Percentiles rank a stretch among this genome's conserved stretches.
These are phyloP conservation scores for Phataginus tetradactyla DNA, from an alignment of 2,797 vertebrate genomes.

Conservation along the genomic window DNA sequence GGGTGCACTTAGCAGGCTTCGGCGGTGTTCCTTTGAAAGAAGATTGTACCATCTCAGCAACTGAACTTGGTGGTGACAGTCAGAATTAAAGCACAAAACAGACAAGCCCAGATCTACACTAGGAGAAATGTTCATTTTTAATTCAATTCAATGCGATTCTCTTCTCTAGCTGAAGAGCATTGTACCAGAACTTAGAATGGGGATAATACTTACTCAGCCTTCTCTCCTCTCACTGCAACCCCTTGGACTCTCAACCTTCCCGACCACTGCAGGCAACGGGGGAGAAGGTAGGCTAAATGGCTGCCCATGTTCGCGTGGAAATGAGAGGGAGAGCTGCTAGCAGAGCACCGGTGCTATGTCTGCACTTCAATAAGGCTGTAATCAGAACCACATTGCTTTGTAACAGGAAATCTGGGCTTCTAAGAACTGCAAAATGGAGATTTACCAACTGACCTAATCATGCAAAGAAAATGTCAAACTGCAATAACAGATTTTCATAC, in stretches of 20 bases:
- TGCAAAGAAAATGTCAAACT: constrained; percentile 74
- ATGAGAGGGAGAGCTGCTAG: not conserved
- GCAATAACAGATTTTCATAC: constrained; percentile 64
- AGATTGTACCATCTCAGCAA: not conserved
- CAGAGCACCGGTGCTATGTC: constrained; percentile 36
- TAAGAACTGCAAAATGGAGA: constrained; percentile 70
- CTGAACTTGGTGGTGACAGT: not conserved
- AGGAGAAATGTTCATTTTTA: not conserved
- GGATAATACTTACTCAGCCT: too few relatives aligned
- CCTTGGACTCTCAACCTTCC: not conserved
- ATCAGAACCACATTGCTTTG: constrained; percentile 75
- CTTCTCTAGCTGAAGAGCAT: not conserved
- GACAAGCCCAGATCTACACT: not conserved
- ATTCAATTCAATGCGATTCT: not conserved
- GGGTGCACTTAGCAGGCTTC: not conserved
- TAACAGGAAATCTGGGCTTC: constrained; percentile 58
- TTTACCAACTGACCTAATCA: constrained; percentile 73
- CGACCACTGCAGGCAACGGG: not conserved
- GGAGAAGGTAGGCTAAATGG: not conserved
- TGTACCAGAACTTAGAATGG: not conserved
- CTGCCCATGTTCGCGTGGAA: not conserved
- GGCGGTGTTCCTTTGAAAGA: not conserved
- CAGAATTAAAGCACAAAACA: constrained; percentile 14
- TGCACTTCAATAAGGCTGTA: constrained; percentile 60
- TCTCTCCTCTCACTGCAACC: not conserved